Percentiles rank a stretch among this genome's conserved stretches.
phyloP scores from a whole-genome alignment of 2,113 vertebrate species.

The Corythornis cristatus region DNA sequence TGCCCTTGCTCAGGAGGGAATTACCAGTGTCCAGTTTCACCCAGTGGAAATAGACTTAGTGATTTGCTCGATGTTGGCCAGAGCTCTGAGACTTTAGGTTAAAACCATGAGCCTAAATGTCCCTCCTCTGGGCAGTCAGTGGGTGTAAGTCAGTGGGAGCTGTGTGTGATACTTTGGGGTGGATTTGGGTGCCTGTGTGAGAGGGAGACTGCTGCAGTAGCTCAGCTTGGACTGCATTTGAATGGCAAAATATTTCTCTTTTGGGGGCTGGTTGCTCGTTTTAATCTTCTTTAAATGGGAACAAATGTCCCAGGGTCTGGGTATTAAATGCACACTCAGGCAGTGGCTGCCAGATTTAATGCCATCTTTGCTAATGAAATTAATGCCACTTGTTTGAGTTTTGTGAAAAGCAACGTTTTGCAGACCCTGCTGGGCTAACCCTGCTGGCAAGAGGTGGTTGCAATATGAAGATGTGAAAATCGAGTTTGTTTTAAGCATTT shows the following conservation, averaged over 20 bases:
- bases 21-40: neutral
- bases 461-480: neutral
- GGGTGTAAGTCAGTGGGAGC: neutral
- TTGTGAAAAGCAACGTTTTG: neutral
- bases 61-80: neutral
- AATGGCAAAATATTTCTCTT: neutral
- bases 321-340: neutral
- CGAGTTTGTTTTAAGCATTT: conserved; percentile 19
- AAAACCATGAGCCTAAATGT: neutral
- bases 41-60: neutral
- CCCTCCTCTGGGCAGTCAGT: neutral
- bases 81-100: neutral
- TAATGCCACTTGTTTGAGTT: neutral
- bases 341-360: neutral
- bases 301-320: neutral
- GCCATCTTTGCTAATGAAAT: neutral
- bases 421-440: neutral
- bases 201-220: neutral
- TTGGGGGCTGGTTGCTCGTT: neutral
- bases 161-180: neutral
- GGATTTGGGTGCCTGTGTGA: neutral
- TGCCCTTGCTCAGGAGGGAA: neutral
- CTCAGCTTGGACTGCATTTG: neutral
- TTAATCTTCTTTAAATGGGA: neutral
- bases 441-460: neutral